phyloP scores from a whole-genome alignment of 2,113 vertebrate genomes.

The Chitala chitala region DNA sequence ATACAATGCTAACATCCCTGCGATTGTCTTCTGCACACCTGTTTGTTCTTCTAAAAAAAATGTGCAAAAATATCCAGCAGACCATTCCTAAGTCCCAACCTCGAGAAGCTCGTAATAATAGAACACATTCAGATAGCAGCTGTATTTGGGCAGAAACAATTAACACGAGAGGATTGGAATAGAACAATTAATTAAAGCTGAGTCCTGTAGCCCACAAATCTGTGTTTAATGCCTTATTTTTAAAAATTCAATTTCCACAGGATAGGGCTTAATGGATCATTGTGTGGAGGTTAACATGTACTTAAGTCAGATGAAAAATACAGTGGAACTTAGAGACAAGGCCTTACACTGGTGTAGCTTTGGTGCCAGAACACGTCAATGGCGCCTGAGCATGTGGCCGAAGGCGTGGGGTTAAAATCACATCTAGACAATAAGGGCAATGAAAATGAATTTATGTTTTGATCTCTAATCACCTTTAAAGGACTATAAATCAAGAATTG shows the following conservation, averaged over 20 bases:
- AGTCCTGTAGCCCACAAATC: neutral
- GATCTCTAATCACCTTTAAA: too few relatives aligned
- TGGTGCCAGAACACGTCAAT: neutral
- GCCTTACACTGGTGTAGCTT: neutral
- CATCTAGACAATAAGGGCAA: too few relatives aligned
- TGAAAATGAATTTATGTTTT: too few relatives aligned
- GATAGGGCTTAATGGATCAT: neutral
- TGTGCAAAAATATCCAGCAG: neutral
- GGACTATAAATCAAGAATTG: too few relatives aligned
- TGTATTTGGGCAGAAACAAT: slow-evolving; percentile 1
- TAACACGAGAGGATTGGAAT: neutral
- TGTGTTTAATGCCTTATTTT: neutral
- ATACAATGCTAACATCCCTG: neutral
- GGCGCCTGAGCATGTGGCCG: neutral
- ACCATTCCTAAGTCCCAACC: slow-evolving; percentile 11
- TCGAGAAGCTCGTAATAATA: neutral
- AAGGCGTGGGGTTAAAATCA: neutral
- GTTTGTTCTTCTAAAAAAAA: neutral
- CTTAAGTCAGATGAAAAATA: neutral
- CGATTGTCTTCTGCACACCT: neutral
- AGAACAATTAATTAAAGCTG: slow-evolving; percentile 2
- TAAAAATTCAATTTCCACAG: neutral
- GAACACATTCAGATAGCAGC: neutral
- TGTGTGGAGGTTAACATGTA: neutral
- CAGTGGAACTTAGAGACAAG: slow-evolving; percentile 13